A percentile compares a stretch with the other conserved stretches of the same genome.
Conservation (phyloP, 2,797 vertebrate genomes). For the Microctenopoma lineatum region DNA sequence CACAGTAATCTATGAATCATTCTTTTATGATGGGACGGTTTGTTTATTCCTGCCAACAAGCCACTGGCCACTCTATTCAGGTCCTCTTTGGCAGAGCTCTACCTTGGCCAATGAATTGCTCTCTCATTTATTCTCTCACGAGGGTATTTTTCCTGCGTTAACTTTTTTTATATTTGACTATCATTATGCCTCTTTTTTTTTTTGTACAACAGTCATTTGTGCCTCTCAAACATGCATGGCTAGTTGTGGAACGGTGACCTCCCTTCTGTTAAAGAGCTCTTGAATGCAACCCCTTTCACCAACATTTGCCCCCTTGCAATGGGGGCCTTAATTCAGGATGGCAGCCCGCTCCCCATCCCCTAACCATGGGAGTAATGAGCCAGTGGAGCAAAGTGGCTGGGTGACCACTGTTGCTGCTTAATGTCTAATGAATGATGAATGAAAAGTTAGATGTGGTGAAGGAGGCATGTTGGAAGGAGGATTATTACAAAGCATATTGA, state of each 20-base stretch:
- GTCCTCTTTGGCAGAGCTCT: conserved; percentile 42
- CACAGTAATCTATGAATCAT: conserved; percentile 59
- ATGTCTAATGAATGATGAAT: conserved; percentile 8
- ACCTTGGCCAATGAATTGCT: conserved; percentile 36
- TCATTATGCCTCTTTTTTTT: conserved; percentile 36
- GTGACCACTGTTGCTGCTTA: conserved; percentile 46
- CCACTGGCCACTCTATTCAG: conserved; percentile 53
- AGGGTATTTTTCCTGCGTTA: conserved; percentile 46
- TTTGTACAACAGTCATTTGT: conserved; percentile 40
- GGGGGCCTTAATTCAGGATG: conserved; percentile 65
- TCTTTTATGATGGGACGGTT: conserved; percentile 55
- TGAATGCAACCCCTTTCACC: conserved; percentile 47
- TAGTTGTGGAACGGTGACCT: conserved; percentile 46
- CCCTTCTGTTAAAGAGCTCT: conserved; percentile 52
- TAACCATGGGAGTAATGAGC: conserved; percentile 50
- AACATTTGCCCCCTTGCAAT: conserved; percentile 51
- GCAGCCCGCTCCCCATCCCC: conserved; percentile 31
- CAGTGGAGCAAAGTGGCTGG: conserved; percentile 51
- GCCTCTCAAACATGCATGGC: conserved; percentile 45
- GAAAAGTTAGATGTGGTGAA: conserved; percentile 10
- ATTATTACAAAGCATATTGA: conserved; percentile 17
- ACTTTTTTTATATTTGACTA: conserved; percentile 32
- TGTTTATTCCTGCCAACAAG: conserved; percentile 51
- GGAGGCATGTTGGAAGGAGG: neutral
- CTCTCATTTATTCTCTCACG: conserved; percentile 53